A percentile compares a stretch with the other conserved stretches of the same genome.
Evolutionary conservation across 2,797 vertebrate genomes (phyloP).

Genomic region (Clarias pachynema): DNA sequence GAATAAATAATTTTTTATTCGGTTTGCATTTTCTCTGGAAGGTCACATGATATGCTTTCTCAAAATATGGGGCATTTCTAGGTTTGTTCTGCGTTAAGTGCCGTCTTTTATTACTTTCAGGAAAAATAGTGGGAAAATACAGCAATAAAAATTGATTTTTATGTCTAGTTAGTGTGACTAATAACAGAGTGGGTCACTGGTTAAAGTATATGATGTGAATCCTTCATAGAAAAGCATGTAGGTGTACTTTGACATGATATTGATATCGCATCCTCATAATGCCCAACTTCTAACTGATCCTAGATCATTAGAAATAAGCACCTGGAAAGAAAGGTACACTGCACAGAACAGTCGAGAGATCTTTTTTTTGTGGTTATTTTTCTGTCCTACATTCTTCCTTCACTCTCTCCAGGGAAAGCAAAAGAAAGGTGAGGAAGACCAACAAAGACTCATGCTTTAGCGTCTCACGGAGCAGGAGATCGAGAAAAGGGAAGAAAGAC

Average conservation of each 20-base stretch:
- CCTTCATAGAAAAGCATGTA: not conserved
- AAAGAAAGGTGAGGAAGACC: constrained; percentile 64
- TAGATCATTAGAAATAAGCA: constrained; percentile 3
- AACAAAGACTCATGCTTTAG: constrained; percentile 42
- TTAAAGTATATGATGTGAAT: not conserved
- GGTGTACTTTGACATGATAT: not conserved
- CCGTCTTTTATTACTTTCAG: too few relatives aligned
- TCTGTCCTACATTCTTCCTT: constrained; percentile 68
- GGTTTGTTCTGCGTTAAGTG: not conserved
- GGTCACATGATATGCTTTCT: not conserved
- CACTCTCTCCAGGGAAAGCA: constrained; percentile 63
- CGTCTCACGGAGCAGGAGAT: constrained; percentile 1
- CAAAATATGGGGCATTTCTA: not conserved
- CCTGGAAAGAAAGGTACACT: too few relatives aligned
- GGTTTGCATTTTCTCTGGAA: not conserved
- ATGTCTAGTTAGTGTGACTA: not conserved
- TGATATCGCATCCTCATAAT: not conserved
- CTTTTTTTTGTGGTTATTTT: constrained; percentile 3
- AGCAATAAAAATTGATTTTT: not conserved
- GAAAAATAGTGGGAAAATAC: too few relatives aligned
- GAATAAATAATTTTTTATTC: not conserved
- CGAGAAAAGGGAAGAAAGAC: constrained; percentile 5
- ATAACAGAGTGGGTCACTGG: not conserved
- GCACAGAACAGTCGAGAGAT: not conserved
- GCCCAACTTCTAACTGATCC: not conserved